Percentiles rank a stretch among this genome's conserved stretches.
phyloP scores from a whole-genome alignment of 2,888 invertebrate species.

The Amphipyra berbera region DNA sequence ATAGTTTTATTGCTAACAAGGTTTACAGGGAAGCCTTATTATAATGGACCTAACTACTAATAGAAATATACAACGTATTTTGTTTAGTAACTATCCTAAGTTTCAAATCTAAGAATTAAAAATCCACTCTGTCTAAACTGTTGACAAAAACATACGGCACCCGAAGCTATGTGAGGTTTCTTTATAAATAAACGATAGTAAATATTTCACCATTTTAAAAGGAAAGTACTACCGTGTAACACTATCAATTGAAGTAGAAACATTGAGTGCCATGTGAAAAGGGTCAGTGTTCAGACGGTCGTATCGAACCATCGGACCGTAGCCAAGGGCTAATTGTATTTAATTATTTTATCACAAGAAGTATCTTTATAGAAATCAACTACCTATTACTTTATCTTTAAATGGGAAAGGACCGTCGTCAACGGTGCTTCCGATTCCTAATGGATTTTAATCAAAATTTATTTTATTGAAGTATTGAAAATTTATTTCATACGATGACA shows the following conservation, averaged over 20 bases:
- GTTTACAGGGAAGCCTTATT: too few species aligned
- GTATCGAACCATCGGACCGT: slow-evolving; percentile 72
- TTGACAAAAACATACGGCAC: too few species aligned
- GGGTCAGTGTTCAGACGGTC: slow-evolving; percentile 71
- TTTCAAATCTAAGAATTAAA: not conserved
- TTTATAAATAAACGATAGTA: too few species aligned
- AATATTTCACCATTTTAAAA: slow-evolving; percentile 40
- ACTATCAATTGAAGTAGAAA: slow-evolving; percentile 66
- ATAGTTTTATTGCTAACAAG: too few species aligned
- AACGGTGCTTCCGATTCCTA: slow-evolving; percentile 1
- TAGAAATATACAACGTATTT: too few species aligned
- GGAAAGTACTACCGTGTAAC: slow-evolving; percentile 32
- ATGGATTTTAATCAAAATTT: slow-evolving; percentile 22
- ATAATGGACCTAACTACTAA: too few species aligned
- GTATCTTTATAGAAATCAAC: slow-evolving; percentile 18
- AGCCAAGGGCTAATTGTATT: slow-evolving; percentile 67
- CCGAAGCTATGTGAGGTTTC: too few species aligned
- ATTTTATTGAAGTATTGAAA: not conserved
- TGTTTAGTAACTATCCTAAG: too few species aligned
- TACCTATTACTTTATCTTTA: slow-evolving; percentile 17
- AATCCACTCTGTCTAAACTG: not conserved
- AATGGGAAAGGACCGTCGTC: not conserved
- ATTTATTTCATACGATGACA: too few species aligned
- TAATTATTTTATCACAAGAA: slow-evolving; percentile 65
- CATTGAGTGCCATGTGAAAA: slow-evolving; percentile 78